Evolutionary conservation across 2,113 vertebrate species (phyloP).

Genomic region (Silurus meridionalis): DNA sequence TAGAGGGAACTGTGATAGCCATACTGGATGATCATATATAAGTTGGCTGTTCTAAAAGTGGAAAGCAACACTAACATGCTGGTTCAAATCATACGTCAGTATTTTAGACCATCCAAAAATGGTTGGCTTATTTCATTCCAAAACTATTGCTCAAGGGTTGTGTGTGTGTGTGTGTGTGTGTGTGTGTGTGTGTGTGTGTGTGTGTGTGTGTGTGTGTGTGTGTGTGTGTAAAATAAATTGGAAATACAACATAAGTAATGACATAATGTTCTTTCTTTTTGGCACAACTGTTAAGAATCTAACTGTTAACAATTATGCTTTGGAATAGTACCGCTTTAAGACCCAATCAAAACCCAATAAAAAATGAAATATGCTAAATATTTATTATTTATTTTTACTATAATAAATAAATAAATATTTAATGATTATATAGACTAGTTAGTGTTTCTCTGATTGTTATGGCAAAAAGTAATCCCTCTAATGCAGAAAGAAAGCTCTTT

Average conservation of each 20-base stretch:
- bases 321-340: not conserved
- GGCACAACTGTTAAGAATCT: not conserved
- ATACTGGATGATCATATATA: conserved; percentile 4
- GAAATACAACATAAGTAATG: not conserved
- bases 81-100: not conserved
- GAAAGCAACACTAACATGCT: not conserved
- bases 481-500: too few species aligned
- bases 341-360: not conserved
- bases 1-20: not conserved
- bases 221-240: not conserved
- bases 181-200: not conserved
- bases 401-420: not conserved
- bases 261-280: not conserved
- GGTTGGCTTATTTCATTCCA: not conserved
- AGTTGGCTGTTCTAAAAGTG: not conserved
- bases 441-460: too few species aligned
- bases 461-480: too few species aligned
- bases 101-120: not conserved
- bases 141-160: not conserved
- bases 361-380: not conserved
- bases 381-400: not conserved
- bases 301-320: not conserved
- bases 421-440: too few species aligned
- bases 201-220: too few species aligned
- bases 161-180: too few species aligned